A percentile compares a stretch with the other conserved stretches of the same genome.
Conservation (phyloP, 2,888 invertebrate species). For the Prosopocoilus inquinatus region DNA sequence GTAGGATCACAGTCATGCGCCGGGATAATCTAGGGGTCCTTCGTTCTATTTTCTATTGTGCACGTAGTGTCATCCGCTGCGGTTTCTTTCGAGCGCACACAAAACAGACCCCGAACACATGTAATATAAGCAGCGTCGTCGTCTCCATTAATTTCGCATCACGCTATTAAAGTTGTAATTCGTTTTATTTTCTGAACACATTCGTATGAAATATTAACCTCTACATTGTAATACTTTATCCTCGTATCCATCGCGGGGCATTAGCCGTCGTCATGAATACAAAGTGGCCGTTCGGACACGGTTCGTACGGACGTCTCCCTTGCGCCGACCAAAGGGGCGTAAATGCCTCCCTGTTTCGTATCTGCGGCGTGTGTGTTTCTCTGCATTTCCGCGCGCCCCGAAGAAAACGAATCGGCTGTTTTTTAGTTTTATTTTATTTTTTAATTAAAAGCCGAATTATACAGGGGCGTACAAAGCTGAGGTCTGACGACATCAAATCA, state of each 20-base stretch:
- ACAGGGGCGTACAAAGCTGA: too few species aligned
- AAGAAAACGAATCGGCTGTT: slow-evolving; percentile 17
- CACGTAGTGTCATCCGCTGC: too few species aligned
- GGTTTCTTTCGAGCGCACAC: too few species aligned
- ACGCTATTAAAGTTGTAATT: slow-evolving; percentile 21
- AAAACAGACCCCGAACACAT: not conserved
- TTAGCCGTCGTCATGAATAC: slow-evolving; percentile 32
- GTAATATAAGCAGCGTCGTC: not conserved
- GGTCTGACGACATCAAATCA: too few species aligned
- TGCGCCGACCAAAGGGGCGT: slow-evolving; percentile 6
- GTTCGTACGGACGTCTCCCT: slow-evolving; percentile 9
- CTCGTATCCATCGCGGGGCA: slow-evolving; percentile 30
- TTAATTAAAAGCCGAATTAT: too few species aligned
- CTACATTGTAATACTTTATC: slow-evolving; percentile 29
- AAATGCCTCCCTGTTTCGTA: slow-evolving; percentile 7
- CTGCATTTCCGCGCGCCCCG: slow-evolving; percentile 13
- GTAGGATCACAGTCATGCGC: too few species aligned
- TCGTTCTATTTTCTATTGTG: too few species aligned
- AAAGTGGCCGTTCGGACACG: slow-evolving; percentile 27
- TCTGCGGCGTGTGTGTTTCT: slow-evolving; percentile 5
- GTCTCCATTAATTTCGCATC: slow-evolving; percentile 7
- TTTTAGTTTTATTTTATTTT: not conserved
- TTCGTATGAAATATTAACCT: slow-evolving; percentile 34
- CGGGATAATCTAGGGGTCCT: too few species aligned
- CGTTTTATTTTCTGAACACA: slow-evolving; percentile 28